Evolutionary conservation across 2,888 invertebrate species (phyloP).

Genomic region (Oasisia sp.): DNA sequence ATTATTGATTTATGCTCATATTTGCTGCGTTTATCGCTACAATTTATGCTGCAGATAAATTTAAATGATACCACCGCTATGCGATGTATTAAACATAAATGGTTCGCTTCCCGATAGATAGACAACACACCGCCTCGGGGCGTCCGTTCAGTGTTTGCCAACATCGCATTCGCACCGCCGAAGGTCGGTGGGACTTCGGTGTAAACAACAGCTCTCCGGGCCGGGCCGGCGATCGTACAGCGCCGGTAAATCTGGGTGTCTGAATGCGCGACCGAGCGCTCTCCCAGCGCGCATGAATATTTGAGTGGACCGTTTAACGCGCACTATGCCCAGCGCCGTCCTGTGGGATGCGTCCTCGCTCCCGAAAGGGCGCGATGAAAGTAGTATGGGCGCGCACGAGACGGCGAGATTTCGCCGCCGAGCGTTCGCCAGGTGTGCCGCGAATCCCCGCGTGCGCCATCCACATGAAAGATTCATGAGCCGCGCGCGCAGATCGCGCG

Average conservation of each 20-base stretch:
- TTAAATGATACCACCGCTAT: neutral
- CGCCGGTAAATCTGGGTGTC: neutral
- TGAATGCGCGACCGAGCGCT: constrained; percentile 5
- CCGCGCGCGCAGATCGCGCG: neutral
- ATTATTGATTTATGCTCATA: neutral
- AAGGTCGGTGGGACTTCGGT: neutral
- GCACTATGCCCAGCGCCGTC: neutral
- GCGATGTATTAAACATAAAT: neutral
- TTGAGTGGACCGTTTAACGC: constrained; percentile 11
- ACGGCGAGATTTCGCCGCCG: neutral
- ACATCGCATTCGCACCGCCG: neutral
- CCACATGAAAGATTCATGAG: neutral
- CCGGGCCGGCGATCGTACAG: neutral
- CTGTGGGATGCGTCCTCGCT: neutral
- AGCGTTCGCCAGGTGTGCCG: neutral
- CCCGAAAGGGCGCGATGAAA: constrained; percentile 5
- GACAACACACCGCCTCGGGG: neutral
- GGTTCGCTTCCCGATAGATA: neutral
- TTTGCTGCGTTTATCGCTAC: neutral
- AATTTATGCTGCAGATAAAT: neutral
- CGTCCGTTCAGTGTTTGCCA: neutral
- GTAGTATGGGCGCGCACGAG: neutral
- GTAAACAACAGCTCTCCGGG: neutral
- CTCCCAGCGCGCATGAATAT: constrained; percentile 11
- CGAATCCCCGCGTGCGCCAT: neutral